phyloP scores from a whole-genome alignment of 1,140 invertebrate genomes.

The Drosophila cardini region DNA sequence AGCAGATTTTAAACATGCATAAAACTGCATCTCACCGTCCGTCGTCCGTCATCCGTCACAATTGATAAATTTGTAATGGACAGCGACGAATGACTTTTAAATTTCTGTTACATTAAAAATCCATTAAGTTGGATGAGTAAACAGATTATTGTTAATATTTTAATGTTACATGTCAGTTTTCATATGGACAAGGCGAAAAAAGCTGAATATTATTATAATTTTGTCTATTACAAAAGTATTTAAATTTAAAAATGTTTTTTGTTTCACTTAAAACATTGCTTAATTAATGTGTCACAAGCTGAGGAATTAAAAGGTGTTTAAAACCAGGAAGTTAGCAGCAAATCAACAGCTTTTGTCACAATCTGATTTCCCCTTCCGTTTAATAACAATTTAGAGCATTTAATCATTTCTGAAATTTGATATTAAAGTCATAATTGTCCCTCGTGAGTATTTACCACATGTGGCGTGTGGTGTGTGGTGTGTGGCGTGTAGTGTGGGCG shows the following conservation, averaged over 20 bases:
- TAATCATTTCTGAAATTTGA: neutral
- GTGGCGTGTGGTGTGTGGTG: conserved; percentile 1
- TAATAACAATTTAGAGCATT: neutral
- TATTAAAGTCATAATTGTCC: neutral
- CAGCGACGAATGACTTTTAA: conserved; percentile 25
- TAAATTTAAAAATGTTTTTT: neutral
- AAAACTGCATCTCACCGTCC: neutral
- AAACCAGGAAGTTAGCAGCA: neutral
- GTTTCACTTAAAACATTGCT: too few relatives aligned
- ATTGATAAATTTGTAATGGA: conserved; percentile 46
- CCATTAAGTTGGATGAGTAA: conserved; percentile 16
- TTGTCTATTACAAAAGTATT: neutral
- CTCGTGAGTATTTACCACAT: conserved; percentile 21
- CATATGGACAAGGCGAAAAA: neutral
- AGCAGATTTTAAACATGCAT: conserved; percentile 14
- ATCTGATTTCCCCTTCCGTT: too few relatives aligned
- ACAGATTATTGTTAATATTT: conserved; percentile 3
- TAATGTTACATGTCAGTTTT: neutral
- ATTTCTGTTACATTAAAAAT: conserved; percentile 44
- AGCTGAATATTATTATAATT: neutral
- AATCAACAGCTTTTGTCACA: neutral
- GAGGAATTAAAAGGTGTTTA: neutral
- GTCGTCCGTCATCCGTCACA: conserved; percentile 1
- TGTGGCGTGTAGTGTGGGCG: conserved; percentile 3
- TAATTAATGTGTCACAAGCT: neutral